Percentiles rank a stretch among this genome's conserved stretches.
phyloP scores from a whole-genome alignment of 2,797 vertebrate genomes.

The Phoxinus dragarum region DNA sequence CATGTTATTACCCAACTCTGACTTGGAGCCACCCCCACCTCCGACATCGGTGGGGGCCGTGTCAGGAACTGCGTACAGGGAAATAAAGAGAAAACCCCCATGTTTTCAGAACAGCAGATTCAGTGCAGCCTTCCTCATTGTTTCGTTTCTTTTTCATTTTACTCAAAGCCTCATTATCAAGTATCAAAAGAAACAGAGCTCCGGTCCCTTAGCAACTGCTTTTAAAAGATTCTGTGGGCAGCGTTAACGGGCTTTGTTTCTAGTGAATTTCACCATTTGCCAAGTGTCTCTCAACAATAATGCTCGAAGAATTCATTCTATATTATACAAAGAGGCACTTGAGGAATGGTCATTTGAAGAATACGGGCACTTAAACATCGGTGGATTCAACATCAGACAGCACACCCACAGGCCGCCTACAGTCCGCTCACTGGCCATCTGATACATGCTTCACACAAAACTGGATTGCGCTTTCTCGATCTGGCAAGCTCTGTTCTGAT shows the following conservation, averaged over 20 bases:
- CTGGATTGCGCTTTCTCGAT: background rate
- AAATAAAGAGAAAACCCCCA: constrained; percentile 33
- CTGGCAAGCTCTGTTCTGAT: constrained; percentile 17
- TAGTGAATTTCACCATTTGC: constrained; percentile 25
- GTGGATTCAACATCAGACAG: background rate
- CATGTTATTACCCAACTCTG: constrained; percentile 97
- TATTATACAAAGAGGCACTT: constrained; percentile 17
- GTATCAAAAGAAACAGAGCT: constrained; percentile 42
- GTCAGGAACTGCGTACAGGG: constrained; percentile 85
- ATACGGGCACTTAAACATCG: background rate
- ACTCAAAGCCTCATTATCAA: constrained; percentile 41
- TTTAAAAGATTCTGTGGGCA: constrained; percentile 44
- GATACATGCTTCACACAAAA: background rate
- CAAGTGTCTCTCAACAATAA: constrained; percentile 22
- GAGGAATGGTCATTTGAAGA: constrained; percentile 1
- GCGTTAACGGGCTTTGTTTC: constrained; percentile 21
- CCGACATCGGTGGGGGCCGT: constrained; percentile 90
- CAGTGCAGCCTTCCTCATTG: constrained; percentile 9
- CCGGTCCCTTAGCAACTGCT: constrained; percentile 44
- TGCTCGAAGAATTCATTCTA: background rate
- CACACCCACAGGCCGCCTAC: background rate
- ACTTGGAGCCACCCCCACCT: constrained; percentile 93
- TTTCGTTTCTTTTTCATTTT: constrained; percentile 21
- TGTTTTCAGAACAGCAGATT: constrained; percentile 25
- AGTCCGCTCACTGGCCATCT: constrained; percentile 8